These are phyloP conservation scores for Tinea trinotella DNA, from an alignment of 2,888 invertebrate genomes.

Conservation along the genomic window DNA sequence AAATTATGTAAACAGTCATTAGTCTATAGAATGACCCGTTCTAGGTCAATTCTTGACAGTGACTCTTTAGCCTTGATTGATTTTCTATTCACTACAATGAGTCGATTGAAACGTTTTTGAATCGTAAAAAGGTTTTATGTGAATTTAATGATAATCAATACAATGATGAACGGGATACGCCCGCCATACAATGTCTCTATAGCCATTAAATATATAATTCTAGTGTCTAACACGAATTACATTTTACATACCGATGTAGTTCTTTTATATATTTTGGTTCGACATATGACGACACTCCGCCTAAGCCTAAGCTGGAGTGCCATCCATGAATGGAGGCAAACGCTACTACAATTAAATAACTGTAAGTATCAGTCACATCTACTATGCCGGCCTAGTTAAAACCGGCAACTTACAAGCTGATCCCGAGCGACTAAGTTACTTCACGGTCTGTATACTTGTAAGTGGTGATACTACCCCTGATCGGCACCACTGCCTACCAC, in stretches of 20 bases:
- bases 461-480: too few relatives aligned
- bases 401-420: too few relatives aligned
- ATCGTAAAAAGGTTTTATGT: slow-evolving; percentile 54
- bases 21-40: slow-evolving; percentile 2
- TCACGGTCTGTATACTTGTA: too few relatives aligned
- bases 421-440: too few relatives aligned
- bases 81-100: slow-evolving; percentile 32
- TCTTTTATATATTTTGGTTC: too few relatives aligned
- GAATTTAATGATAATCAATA: slow-evolving; percentile 47
- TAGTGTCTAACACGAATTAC: background rate
- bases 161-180: slow-evolving; percentile 32
- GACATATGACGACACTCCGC: too few relatives aligned
- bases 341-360: too few relatives aligned
- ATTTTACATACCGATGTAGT: background rate
- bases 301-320: too few relatives aligned
- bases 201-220: background rate
- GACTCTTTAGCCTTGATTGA: slow-evolving; percentile 15
- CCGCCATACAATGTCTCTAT: background rate
- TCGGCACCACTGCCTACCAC: too few relatives aligned
- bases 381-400: too few relatives aligned
- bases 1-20: background rate
- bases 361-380: too few relatives aligned
- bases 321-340: too few relatives aligned
- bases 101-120: slow-evolving; percentile 40
- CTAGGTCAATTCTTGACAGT: slow-evolving; percentile 19